A percentile compares a stretch with the other conserved stretches of the same genome.
phyloP scores from a whole-genome alignment of 2,888 invertebrate species.

The Scrobipalpa costella region DNA sequence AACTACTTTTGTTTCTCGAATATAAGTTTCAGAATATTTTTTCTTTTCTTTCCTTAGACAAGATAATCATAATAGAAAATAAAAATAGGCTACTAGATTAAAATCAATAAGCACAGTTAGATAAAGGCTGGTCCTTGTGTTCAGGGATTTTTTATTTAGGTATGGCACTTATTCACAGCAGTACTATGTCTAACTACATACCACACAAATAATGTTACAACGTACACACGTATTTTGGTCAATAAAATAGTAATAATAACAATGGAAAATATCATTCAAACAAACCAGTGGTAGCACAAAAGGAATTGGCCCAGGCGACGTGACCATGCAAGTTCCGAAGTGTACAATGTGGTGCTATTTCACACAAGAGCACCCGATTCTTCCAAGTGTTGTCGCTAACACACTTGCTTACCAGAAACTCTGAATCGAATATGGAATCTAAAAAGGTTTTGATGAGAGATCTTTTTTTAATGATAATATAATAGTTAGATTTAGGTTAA shows the following conservation, averaged over 20 bases:
- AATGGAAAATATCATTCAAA: neutral
- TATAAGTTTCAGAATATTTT: neutral
- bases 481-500: neutral
- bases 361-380: slow-evolving; percentile 30
- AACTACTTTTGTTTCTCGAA: slow-evolving; percentile 36
- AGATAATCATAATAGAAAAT: too few relatives aligned
- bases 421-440: slow-evolving; percentile 9
- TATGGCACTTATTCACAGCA: too few relatives aligned
- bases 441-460: neutral
- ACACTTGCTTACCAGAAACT: slow-evolving; percentile 3
- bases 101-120: too few relatives aligned
- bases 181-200: too few relatives aligned
- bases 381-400: slow-evolving; percentile 24
- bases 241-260: too few relatives aligned
- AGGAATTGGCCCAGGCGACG: slow-evolving; percentile 28
- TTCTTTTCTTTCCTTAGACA: too few relatives aligned
- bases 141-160: too few relatives aligned
- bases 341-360: slow-evolving; percentile 31
- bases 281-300: slow-evolving; percentile 9
- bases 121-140: too few relatives aligned
- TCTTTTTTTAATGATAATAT: neutral
- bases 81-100: too few relatives aligned
- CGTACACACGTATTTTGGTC: too few relatives aligned
- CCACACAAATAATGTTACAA: too few relatives aligned
- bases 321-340: slow-evolving; percentile 31